Evolutionary conservation across 2,797 vertebrate species (phyloP), one percentile per base, ranked within the genome.

Genomic region (Fratercula arctica): DNA sequence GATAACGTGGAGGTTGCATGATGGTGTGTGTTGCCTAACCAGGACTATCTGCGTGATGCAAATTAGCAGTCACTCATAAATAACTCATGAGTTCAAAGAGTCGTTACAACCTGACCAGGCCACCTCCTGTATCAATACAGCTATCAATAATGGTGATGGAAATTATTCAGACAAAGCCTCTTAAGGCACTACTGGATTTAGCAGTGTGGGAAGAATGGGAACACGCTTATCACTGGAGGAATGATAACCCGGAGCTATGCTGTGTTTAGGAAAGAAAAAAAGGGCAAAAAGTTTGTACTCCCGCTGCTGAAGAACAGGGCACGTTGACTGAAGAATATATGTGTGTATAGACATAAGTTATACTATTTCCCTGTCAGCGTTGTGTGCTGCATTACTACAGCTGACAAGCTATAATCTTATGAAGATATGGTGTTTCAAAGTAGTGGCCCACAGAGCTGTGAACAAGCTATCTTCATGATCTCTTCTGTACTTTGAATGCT

Each of bases 131-230:
- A 94, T 94, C 79, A 78, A 96, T 96, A 89, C 54, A 69, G 33
- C 75, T 96, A 89, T 88, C 90, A 84, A 92, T 96, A 96, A 61
- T 6, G 21, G 86, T 75, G 73, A 85, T 78, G 59, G 89, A 95
- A 92, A 81, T 92, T 85, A 83, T 85, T 89, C 61, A 69, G 51
- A 60, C 39, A 82, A 73, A 95, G 54, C 67, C 51, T 95, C 66
- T 91, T 93, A 94, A 94, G 33, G 39, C n/a, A 63, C 84, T 89
- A 56, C 61, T 86, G 39, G 85, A 88, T 91, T 95, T 90, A 81
- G 28, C 35, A 76, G 51, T 57, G 20, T 16, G 37, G 54, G 61
- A 45, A 63, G 61, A 95, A 84, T 3, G 14, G 75, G 64, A 87
- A 77, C 2, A 2, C 39, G 5, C 41, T 85, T 82, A 48, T 61